Conservation (phyloP, 1,140 invertebrate species). For the Leptoteleia sp. region DNA sequence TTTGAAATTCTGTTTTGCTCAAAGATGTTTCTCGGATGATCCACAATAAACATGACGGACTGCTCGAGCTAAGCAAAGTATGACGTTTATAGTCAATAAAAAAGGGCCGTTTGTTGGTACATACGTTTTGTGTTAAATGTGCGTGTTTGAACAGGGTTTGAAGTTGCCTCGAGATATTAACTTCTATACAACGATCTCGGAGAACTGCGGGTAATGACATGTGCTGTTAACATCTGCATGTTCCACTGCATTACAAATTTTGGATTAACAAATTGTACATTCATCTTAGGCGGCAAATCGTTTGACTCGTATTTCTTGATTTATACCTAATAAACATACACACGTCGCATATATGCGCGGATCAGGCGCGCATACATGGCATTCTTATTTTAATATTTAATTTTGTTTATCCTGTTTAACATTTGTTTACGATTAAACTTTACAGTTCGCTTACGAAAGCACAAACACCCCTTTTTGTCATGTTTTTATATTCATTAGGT, state of each 20-base stretch:
- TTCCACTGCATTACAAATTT: conserved; percentile 39
- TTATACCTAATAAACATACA: conserved; percentile 55
- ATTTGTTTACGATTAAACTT: conserved; percentile 59
- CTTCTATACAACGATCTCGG: conserved; percentile 15
- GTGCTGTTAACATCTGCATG: conserved; percentile 35
- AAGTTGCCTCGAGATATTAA: conserved; percentile 15
- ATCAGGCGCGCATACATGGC: conserved; percentile 30
- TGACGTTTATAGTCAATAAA: conserved; percentile 59
- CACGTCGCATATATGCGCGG: conserved; percentile 47
- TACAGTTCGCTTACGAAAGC: conserved; percentile 61
- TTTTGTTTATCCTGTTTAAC: conserved; percentile 34
- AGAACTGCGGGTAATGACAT: conserved; percentile 21
- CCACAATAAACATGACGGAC: conserved; percentile 16
- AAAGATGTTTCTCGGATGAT: conserved; percentile 6
- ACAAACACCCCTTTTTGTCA: conserved; percentile 57
- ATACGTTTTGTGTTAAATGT: conserved; percentile 55
- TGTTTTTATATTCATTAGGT: conserved; percentile 54
- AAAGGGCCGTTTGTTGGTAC: conserved; percentile 33
- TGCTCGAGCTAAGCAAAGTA: conserved; percentile 57
- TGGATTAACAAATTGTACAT: conserved; percentile 57
- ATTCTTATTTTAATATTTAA: conserved; percentile 24
- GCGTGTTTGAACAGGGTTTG: conserved; percentile 55
- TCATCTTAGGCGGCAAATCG: conserved; percentile 45
- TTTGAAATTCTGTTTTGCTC: conserved; percentile 8
- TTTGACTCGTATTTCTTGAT: conserved; percentile 34